Evolutionary conservation across 2,888 invertebrate genomes (phyloP), one percentile per base, ranked within the genome.

Genomic region (Campoplex capitator): DNA sequence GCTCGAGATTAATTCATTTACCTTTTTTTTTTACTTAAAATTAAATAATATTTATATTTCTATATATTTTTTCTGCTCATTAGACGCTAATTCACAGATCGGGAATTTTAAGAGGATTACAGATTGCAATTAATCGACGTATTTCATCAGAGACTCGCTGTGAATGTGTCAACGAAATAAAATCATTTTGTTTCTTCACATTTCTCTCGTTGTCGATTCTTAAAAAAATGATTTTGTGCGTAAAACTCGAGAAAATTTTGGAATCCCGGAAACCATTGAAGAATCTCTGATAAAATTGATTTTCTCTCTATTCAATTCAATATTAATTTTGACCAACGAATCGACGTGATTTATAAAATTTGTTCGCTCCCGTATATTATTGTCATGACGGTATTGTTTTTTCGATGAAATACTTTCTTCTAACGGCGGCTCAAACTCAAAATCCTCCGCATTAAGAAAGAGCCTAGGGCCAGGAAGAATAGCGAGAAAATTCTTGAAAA

Each of bases 341-440:
- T 58, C 28, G 58, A 13, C 28, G 13, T 51, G 28, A 28, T 16
- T 13, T 8, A 16, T 6, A 1, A 62, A 32, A 32, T 62, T 58
- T 48, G 32, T 45, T 48, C 32, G 32, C 23, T 71, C 18, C 18
- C 48, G 8, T 82, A 75, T 75, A 75, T 75, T 58, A 68, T 75
- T 82, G 67, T 82, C 77, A 45, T 77, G 51, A 77, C 7, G 35
- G 28, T 65, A n/a, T 70, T 56, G n/a, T 56, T 83, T 23, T 45
- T 13, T 79, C 9, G 0, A 18, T 9, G 23, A 51, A 51, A 51
- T 51, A 51, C 16, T 51, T 51, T 51, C 18, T 51, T 2, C 16
- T 62, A 62, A 16, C 28, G 58, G 48, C 70, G 48, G 18, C 28
- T 71, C 28, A 9, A 35, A 38, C 0, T n/a, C 42, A 1, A 56